Base-by-base conservation (phyloP, 2,888 invertebrate species). In the Chalcis sispes region DNA sequence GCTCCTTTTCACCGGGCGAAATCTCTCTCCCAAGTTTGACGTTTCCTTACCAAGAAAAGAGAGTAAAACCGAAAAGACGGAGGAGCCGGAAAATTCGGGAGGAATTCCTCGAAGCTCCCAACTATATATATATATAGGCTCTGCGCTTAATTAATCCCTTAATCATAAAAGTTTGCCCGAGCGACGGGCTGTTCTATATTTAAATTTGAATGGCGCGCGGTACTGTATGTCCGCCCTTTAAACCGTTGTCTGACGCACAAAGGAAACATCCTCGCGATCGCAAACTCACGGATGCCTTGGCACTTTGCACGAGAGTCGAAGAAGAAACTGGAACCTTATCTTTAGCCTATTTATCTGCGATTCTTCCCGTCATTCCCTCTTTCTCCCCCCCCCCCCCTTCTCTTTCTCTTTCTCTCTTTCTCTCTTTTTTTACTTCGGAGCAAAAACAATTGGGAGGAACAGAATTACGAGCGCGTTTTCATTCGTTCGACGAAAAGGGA, bases 91-190 rank as follows among this genome's bases (percentile, higher is more conserved):
- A 61, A 70, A 50, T 3, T 46, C 29, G 2, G 27, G 18, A 10
- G 18, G 32, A 29, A 4, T 13, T 13, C 15, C 7, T 2, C 42
- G 15, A 2, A 42, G 42, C 42, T 10, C 5, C 4, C 36, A 36
- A 36, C 36, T 7, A 10, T 36, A 36, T 36, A 36, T 10, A 10
- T 36, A 36, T 36, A 36, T 36, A 36, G 4, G 36, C 29, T 74
- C 78, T 66, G 77, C 76, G 79, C 80, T 79, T 85, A 85, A 85
- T 85, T 85, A 85, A 85, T 85, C 82, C 82, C 82, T 84, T 85
- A 83, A 84, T 85, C 85, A 82, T 83, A 83, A 86, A 86, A 86
- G 82, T 86, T 85, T 79, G 75, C 73, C n/a, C n/a, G n/a, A n/a
- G n/a, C n/a, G n/a, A n/a, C n/a, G n/a, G 80, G 79, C 72, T 81